Evolutionary conservation across 2,113 vertebrate species (phyloP), one percentile per base, ranked within the genome.

Genomic region (Oreotrochilus melanogaster): DNA sequence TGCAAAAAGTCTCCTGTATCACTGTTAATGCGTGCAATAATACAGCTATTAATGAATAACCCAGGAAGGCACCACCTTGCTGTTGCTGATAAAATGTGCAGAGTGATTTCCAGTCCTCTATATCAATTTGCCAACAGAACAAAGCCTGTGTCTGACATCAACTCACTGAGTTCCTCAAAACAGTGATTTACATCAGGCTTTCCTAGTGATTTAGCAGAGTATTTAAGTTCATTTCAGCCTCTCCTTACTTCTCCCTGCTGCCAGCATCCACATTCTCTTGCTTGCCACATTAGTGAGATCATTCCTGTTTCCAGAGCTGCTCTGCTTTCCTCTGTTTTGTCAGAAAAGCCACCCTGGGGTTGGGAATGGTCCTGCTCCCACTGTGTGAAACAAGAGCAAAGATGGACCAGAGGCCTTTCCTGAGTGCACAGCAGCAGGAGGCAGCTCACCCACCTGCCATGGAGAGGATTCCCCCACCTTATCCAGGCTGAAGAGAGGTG

Each of bases 371-470:
- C 14, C n/a, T n/a, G n/a, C 27, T 91, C 35, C 21, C 50, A 33
- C 1, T 0, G 13, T 2, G 7, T 18, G 19, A 80, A 61, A 70
- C 4, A 33, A 61, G 24, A 58, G 42, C 37, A 58, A 71, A 42
- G 43, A 42, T 45, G 51, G 62, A 35, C 7, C 11, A 17, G 13
- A 31, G 25, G 8, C 27, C 33, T 85, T 53, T 62, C 65, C 50
- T 23, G 15, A 76, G n/a, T 0, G 0, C 39, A 23, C 0, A 31
- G 30, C 1, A 2, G 16, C 65, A 45, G 25, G 7, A 80, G 31
- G 45, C 18, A 80, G n/a, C 35, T 74, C 8, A 0, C 13, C 27
- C 27, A 57, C 47, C 45, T 6, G 5, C 53, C 37, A 23, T 16
- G 24, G 23, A 18, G 23, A 72, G 7, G 2, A 21, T 65, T 30